phyloP scores from a whole-genome alignment of 2,797 vertebrate genomes.

The Todus mexicanus region DNA sequence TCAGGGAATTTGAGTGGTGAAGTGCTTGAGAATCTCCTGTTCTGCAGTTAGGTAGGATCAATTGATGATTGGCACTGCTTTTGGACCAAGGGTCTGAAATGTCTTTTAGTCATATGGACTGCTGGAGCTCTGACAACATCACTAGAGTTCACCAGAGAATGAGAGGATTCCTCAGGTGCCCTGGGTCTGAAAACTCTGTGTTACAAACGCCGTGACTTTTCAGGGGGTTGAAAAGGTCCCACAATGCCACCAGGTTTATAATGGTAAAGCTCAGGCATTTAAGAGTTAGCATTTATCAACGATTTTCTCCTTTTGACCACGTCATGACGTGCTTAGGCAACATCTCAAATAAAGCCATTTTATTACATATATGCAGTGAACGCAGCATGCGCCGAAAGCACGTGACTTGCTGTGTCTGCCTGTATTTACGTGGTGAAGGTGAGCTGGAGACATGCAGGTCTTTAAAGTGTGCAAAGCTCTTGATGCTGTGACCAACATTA shows the following conservation, averaged over 20 bases:
- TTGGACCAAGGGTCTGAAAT: neutral
- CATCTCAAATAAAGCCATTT: neutral
- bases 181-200: neutral
- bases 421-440: neutral
- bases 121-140: neutral
- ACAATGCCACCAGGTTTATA: neutral
- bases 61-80: neutral
- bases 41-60: neutral
- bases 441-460: neutral
- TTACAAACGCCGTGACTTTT: neutral
- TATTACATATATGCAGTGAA: neutral
- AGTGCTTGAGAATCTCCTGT: neutral
- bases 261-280: neutral
- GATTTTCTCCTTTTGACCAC: neutral
- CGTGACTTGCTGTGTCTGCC: rapidly evolving
- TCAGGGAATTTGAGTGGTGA: neutral
- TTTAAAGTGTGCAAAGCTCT: neutral
- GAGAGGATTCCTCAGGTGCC: neutral
- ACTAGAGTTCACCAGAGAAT: neutral
- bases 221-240: neutral
- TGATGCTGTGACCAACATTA: neutral
- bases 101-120: neutral
- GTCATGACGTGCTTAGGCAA: neutral
- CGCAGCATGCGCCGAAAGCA: rapidly evolving
- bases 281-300: neutral